Evolutionary conservation across 2,113 vertebrate species (phyloP).

Genomic region (human): DNA sequence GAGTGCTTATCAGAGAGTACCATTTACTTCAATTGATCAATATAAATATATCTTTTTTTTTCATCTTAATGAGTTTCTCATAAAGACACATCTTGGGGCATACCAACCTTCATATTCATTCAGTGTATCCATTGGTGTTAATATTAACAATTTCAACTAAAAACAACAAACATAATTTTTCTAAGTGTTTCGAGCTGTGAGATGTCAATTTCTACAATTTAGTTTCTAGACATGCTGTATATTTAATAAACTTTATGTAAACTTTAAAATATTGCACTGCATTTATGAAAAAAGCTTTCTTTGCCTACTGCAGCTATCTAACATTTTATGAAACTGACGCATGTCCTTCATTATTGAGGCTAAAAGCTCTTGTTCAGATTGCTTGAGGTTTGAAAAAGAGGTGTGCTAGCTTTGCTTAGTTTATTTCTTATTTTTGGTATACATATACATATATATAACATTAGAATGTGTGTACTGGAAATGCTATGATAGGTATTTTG

Average conservation of each 20-base stretch:
- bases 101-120: constrained; percentile 57
- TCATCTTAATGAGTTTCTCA: constrained; percentile 73
- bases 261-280: constrained; percentile 83
- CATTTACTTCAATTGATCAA: constrained; percentile 75
- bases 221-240: constrained; percentile 79
- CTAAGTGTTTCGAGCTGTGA: constrained; percentile 71
- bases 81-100: constrained; percentile 47
- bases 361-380: constrained; percentile 84
- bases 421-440: constrained; percentile 78
- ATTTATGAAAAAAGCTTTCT: constrained; percentile 82
- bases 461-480: constrained; percentile 86
- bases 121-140: constrained; percentile 45
- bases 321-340: constrained; percentile 83
- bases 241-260: constrained; percentile 80
- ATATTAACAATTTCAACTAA: constrained; percentile 62
- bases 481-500: constrained; percentile 86
- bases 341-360: constrained; percentile 84
- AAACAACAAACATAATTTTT: constrained; percentile 66
- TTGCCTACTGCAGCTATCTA: constrained; percentile 75
- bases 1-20: constrained; percentile 75
- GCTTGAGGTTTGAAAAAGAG: constrained; percentile 84
- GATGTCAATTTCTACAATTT: constrained; percentile 80
- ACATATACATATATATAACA: constrained; percentile 74
- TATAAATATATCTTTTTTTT: constrained; percentile 70
- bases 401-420: constrained; percentile 84